Evolutionary conservation across 2,797 vertebrate species (phyloP).

Genomic region (Buceros bicornis): DNA sequence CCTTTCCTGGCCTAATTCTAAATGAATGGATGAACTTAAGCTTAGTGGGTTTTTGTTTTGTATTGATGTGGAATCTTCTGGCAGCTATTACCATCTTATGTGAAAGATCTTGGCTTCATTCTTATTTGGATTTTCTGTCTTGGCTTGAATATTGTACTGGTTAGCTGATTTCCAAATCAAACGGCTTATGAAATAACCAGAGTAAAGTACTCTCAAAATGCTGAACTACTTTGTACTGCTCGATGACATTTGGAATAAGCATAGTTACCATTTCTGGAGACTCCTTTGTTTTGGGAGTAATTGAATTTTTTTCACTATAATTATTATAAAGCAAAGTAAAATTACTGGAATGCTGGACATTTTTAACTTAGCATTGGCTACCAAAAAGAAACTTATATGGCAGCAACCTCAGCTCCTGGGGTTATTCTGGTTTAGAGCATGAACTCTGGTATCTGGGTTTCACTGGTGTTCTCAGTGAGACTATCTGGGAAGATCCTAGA

Average conservation of each 20-base stretch:
- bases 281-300: conserved; percentile 43
- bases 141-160: conserved; percentile 45
- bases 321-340: conserved; percentile 14
- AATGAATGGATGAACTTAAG: conserved; percentile 51
- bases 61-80: conserved; percentile 59
- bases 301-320: background rate
- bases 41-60: conserved; percentile 45
- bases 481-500: background rate
- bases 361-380: background rate
- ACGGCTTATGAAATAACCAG: conserved; percentile 71
- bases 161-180: conserved; percentile 66
- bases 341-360: background rate
- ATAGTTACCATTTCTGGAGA: conserved; percentile 36
- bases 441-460: background rate
- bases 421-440: background rate
- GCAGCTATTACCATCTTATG: conserved; percentile 46
- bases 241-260: conserved; percentile 38
- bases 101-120: conserved; percentile 63
- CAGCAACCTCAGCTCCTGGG: background rate
- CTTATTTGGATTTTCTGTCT: conserved; percentile 68
- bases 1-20: conserved; percentile 46
- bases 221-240: conserved; percentile 31
- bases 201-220: conserved; percentile 55
- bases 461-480: background rate
- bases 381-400: background rate